A percentile compares a stretch with the other conserved stretches of the same genome.
phyloP scores from a whole-genome alignment of 2,797 vertebrate genomes.

The Taeniopygia guttata region DNA sequence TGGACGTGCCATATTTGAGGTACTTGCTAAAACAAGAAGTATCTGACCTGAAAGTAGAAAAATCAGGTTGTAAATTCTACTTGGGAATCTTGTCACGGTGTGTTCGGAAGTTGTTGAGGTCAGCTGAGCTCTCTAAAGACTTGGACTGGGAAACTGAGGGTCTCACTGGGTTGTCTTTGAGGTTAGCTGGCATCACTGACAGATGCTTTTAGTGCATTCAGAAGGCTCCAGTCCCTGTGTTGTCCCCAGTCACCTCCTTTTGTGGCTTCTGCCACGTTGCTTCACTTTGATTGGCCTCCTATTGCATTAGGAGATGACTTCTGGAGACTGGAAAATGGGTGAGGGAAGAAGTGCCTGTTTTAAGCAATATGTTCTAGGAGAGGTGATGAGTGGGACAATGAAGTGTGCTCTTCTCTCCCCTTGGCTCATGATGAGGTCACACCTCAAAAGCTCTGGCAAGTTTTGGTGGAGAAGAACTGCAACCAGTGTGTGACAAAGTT shows the following conservation, averaged over 20 bases:
- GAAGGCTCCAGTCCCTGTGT: not conserved
- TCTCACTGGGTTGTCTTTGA: not conserved
- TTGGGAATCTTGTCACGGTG: not conserved
- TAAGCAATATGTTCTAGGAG: not conserved
- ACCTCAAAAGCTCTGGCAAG: not conserved
- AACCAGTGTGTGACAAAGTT: not conserved
- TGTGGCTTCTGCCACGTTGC: not conserved
- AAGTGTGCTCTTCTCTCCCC: not conserved
- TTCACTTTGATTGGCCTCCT: not conserved
- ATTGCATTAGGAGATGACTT: not conserved
- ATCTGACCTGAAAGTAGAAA: not conserved
- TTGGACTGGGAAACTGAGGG: not conserved
- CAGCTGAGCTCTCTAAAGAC: not conserved
- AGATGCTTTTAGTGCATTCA: not conserved
- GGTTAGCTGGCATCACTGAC: not conserved
- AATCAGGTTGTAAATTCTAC: not conserved
- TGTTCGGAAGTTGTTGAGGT: not conserved
- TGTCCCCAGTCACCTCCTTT: not conserved
- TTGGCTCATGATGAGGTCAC: not conserved
- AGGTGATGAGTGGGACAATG: not conserved
- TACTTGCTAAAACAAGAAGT: not conserved
- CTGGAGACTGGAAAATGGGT: not conserved
- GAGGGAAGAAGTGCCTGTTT: not conserved
- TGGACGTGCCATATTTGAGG: not conserved
- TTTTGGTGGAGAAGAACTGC: not conserved